Conservation (phyloP, 2,888 invertebrate species). For the Fragum fragum region DNA sequence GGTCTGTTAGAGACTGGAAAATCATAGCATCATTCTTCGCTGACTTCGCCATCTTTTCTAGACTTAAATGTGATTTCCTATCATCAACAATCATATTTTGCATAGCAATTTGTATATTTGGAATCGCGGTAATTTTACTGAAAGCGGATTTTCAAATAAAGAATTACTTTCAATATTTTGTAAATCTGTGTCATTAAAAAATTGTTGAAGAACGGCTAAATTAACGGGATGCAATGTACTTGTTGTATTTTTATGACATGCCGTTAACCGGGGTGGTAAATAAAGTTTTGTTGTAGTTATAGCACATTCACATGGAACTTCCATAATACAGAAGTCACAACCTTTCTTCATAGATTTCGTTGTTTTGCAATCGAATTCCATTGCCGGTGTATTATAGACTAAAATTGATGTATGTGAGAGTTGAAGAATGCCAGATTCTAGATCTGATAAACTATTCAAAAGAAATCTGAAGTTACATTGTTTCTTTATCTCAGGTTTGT, state of each 20-base stretch:
- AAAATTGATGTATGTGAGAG: constrained; percentile 26
- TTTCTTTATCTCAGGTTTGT: constrained; percentile 26
- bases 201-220: no score
- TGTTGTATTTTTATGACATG: constrained; percentile 35
- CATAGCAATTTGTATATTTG: constrained; percentile 34
- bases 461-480: constrained; percentile 39
- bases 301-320: constrained; percentile 41
- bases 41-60: no score
- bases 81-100: constrained; percentile 24
- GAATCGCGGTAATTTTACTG: constrained; percentile 19
- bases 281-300: constrained; percentile 26
- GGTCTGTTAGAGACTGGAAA: constrained; percentile 41
- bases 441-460: constrained; percentile 8
- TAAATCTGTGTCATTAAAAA: no score
- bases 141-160: constrained; percentile 21
- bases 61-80: constrained; percentile 32
- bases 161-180: no score
- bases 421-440: not conserved
- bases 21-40: constrained; percentile 34
- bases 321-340: constrained; percentile 38
- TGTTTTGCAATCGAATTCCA: constrained; percentile 37
- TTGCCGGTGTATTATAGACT: constrained; percentile 25
- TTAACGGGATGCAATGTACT: constrained; percentile 43
- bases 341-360: constrained; percentile 21
- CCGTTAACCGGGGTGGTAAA: constrained; percentile 33